Evolutionary conservation across 1,140 invertebrate species (phyloP).

Genomic region (Chionoecetes opilio): DNA sequence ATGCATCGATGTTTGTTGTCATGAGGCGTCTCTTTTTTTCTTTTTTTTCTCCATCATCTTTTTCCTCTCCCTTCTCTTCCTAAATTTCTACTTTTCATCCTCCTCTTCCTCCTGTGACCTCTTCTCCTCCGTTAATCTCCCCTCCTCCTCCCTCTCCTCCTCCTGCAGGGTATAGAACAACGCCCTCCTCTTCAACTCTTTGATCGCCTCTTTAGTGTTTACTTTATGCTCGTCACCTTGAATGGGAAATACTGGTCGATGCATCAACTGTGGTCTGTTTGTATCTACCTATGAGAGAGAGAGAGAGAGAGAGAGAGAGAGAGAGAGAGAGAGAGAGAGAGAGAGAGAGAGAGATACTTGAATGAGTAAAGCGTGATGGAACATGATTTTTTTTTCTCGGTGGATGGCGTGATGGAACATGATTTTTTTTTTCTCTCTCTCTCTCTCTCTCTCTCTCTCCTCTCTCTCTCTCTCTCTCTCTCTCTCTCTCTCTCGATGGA

Average conservation of each 20-base stretch:
- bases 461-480: too few species aligned
- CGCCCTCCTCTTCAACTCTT: neutral
- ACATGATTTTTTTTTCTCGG: neutral
- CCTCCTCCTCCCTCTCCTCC: neutral
- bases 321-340: slow-evolving; percentile 8
- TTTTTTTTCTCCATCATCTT: neutral
- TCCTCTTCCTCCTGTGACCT: neutral
- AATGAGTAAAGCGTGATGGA: neutral
- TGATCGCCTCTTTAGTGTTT: neutral
- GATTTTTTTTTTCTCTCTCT: neutral
- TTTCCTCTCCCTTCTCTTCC: neutral
- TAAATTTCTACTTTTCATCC: neutral
- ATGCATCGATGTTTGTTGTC: too few species aligned
- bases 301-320: slow-evolving; percentile 8
- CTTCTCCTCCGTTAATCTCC: neutral
- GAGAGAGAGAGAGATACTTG: neutral
- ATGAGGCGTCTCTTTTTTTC: neutral
- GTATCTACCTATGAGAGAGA: neutral
- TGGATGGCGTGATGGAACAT: neutral
- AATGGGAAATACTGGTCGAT: neutral
- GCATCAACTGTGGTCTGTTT: too few species aligned
- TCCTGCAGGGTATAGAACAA: neutral
- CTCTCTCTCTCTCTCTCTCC: too few species aligned
- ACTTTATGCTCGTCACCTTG: neutral
- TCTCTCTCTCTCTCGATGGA: neutral